These are phyloP conservation scores for Otocyon megalotis DNA, from an alignment of 2,113 vertebrate genomes.

Conservation along the genomic window DNA sequence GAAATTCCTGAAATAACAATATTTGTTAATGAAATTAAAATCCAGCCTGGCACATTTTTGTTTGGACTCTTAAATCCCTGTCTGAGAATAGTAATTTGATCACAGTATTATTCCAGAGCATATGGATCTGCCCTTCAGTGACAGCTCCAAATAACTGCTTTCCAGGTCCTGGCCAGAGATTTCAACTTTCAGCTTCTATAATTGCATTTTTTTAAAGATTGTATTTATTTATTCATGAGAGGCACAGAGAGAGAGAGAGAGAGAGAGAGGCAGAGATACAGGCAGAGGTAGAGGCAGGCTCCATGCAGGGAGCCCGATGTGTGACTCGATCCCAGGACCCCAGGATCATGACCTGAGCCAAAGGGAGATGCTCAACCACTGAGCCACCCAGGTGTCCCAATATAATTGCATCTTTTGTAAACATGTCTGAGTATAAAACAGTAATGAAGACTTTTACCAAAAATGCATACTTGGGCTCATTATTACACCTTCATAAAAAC, in stretches of 20 bases:
- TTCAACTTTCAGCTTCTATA: neutral
- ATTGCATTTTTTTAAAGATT: neutral
- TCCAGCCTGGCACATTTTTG: neutral
- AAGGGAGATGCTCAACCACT: too few species aligned
- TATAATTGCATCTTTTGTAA: neutral
- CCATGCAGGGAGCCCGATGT: too few species aligned
- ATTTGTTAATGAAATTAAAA: conserved; percentile 24
- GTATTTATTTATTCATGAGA: too few species aligned
- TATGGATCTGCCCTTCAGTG: neutral
- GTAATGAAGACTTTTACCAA: neutral
- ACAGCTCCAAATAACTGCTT: conserved; percentile 2
- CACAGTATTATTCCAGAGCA: neutral
- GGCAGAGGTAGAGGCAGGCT: too few species aligned
- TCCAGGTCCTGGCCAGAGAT: neutral
- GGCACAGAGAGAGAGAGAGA: too few species aligned
- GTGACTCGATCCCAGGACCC: too few species aligned
- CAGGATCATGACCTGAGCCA: too few species aligned
- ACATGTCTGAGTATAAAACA: neutral
- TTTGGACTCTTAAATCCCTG: neutral
- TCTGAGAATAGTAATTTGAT: conserved; percentile 7
- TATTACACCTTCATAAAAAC: neutral
- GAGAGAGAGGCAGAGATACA: too few species aligned
- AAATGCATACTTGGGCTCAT: neutral
- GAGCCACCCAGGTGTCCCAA: too few species aligned
- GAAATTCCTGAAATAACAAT: conserved; percentile 9